These are phyloP conservation scores for Eclectus roratus DNA, from an alignment of 2,113 vertebrate species.

Conservation along the genomic window DNA sequence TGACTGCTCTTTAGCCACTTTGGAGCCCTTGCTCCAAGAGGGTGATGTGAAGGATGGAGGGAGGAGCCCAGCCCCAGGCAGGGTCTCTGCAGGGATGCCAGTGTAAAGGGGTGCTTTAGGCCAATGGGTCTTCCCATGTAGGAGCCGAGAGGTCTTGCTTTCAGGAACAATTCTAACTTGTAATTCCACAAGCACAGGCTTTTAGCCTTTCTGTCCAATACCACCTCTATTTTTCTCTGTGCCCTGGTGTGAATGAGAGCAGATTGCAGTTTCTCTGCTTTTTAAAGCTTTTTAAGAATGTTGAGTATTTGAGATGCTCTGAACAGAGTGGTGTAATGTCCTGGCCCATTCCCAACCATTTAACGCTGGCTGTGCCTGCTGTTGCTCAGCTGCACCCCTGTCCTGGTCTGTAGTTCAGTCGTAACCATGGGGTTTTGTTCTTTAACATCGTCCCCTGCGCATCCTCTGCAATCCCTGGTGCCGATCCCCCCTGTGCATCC, in stretches of 20 bases:
- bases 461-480: not conserved
- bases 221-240: accelerated
- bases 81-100: not conserved
- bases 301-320: not conserved
- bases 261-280: not conserved
- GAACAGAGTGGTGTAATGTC: not conserved
- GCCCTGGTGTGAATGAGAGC: not conserved
- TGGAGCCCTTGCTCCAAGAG: not conserved
- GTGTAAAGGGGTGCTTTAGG: not conserved
- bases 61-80: not conserved
- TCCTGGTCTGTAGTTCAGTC: not conserved
- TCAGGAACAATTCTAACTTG: not conserved
- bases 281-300: not conserved
- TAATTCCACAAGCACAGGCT: not conserved
- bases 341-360: not conserved
- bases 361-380: not conserved
- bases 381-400: not conserved
- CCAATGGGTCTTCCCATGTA: accelerated
- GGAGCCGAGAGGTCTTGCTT: not conserved
- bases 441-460: not conserved
- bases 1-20: not conserved
- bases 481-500: not conserved
- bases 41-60: not conserved
- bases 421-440: not conserved
- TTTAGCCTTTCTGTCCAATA: accelerated